Evolutionary conservation across 2,797 vertebrate species (phyloP).

Genomic region (Falco rusticolus): DNA sequence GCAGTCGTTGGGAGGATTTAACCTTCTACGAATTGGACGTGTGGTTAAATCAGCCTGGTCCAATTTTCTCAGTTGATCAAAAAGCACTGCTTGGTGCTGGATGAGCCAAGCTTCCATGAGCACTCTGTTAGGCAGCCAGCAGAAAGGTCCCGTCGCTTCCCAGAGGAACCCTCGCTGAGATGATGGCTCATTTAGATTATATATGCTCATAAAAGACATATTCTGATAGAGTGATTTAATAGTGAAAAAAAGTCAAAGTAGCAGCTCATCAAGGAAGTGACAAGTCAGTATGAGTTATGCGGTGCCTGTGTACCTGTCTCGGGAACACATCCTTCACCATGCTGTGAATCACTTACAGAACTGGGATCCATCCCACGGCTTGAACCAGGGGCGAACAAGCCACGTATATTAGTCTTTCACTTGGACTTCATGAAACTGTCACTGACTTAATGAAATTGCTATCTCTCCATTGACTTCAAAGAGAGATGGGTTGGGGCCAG

Average conservation of each 20-base stretch:
- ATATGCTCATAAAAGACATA: not conserved
- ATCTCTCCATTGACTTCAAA: conserved; percentile 31
- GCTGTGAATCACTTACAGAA: not conserved
- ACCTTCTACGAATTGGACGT: not conserved
- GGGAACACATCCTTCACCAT: not conserved
- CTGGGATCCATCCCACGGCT: not conserved
- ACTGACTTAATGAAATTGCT: conserved; percentile 29
- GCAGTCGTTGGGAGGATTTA: not conserved
- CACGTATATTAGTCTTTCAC: not conserved
- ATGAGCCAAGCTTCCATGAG: fast-evolving
- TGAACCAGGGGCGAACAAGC: not conserved
- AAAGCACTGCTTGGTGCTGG: not conserved
- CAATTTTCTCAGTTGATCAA: not conserved
- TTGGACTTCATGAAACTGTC: conserved; percentile 26
- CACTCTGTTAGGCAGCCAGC: not conserved
- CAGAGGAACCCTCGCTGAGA: not conserved
- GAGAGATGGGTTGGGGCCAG: conserved; percentile 26
- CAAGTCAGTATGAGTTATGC: not conserved
- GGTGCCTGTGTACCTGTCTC: not conserved
- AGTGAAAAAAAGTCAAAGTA: not conserved
- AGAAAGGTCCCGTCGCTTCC: not conserved
- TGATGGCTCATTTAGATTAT: not conserved
- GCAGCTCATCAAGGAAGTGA: not conserved
- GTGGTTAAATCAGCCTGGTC: not conserved
- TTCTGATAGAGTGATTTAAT: not conserved